These are phyloP conservation scores for Pseudochirops cupreus DNA, from an alignment of 2,797 vertebrate genomes.

Conservation along the genomic window DNA sequence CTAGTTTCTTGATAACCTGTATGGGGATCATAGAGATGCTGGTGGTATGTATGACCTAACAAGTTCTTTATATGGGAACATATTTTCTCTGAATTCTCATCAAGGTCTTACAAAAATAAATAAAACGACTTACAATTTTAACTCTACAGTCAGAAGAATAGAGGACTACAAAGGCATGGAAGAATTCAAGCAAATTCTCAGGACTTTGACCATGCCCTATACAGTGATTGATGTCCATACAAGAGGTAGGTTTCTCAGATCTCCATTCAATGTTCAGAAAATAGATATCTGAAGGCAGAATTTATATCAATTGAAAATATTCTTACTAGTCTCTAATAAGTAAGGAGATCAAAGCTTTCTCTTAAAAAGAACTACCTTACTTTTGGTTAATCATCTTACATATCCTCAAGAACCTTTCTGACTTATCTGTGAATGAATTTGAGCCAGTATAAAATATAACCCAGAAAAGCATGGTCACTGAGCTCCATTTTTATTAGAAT, in stretches of 20 bases:
- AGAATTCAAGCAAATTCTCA: not conserved
- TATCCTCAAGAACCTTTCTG: not conserved
- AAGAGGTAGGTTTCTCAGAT: not conserved
- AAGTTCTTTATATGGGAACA: not conserved
- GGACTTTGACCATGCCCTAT: not conserved
- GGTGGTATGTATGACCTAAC: not conserved
- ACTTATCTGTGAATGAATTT: not conserved
- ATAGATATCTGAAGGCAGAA: not conserved
- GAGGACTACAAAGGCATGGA: not conserved
- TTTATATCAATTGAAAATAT: not conserved
- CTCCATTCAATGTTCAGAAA: not conserved
- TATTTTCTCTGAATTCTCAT: not conserved
- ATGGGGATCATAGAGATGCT: not conserved
- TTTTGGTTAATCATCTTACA: not conserved
- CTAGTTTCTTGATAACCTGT: not conserved
- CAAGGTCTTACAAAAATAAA: not conserved
- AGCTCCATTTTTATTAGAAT: not conserved
- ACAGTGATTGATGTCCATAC: not conserved
- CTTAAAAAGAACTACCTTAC: not conserved
- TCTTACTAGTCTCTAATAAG: not conserved
- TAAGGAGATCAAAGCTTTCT: not conserved
- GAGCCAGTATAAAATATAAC: not conserved
- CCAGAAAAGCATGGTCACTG: not conserved
- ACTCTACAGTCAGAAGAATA: not conserved
- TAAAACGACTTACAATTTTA: not conserved